Evolutionary conservation across 2,113 vertebrate species (phyloP), one percentile per base, ranked within the genome.

Genomic region (Notiomystis cincta): DNA sequence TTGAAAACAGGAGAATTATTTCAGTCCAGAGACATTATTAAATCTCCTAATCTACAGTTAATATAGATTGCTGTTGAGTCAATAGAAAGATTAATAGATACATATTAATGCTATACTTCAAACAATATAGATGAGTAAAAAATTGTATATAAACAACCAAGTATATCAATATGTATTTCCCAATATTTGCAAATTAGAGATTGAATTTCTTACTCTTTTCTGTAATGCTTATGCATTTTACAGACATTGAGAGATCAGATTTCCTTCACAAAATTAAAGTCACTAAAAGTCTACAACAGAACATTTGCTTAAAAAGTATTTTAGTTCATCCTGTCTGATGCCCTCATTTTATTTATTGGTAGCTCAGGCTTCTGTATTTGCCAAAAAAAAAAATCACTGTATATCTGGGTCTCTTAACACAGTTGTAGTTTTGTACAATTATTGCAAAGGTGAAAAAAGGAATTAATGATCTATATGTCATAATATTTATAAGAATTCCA

Each of bases 241-340:
- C 22, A 82, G 25, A 15, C 15, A 45, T 24, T 30, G 19, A 62
- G 17, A 71, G 4, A 40, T 24, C 22, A 56, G 11, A 21, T 54
- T 78, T 60, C 18, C 23, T 47, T 82, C 57, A n/a, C 45, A 65
- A 30, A 90, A 23, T 4, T 40, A 14, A 31, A 58, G 15, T 54
- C 11, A 42, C 42, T 65, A 69, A 69, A 84, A 3, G 13, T 22
- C 30, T 69, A 9, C 16, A 44, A 64, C 37, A n/a, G 6, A 73
- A 50, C 1, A 14, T 2, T 11, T 6, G 0, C 0, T 64, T 35
- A 17, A 56, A 70, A 90, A 60, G 1, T 31, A 7, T 8, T 82
- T 58, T 40, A 44, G 4, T 73, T 75, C 9, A 47, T 27, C 15
- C 8, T 70, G 2, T 18, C 8, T 75, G 7, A 75, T 38, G 5